A percentile compares a stretch with the other conserved stretches of the same genome.
Evolutionary conservation across 2,888 invertebrate species (phyloP).

Genomic region (Drosophila fulvimacula): DNA sequence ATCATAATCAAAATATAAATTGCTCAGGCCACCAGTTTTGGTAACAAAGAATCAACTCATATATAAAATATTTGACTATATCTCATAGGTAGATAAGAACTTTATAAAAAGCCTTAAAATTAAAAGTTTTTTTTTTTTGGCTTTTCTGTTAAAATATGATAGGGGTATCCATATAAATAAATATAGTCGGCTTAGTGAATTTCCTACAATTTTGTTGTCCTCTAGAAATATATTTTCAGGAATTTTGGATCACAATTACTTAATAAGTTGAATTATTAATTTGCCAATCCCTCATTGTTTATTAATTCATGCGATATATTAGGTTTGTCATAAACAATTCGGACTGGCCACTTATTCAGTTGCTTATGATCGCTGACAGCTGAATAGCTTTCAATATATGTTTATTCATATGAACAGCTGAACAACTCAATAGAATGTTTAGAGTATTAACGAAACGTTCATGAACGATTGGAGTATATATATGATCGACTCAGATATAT

Average conservation of each 20-base stretch:
- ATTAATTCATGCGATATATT: neutral
- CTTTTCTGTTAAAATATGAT: too few species aligned
- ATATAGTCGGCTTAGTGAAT: too few species aligned
- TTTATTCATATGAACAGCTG: neutral
- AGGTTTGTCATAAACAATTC: neutral
- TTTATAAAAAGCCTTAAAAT: too few species aligned
- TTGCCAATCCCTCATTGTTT: neutral
- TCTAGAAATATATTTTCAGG: too few species aligned
- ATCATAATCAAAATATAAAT: neutral
- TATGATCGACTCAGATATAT: neutral
- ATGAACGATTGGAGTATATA: neutral
- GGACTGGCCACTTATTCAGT: neutral
- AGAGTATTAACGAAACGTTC: neutral
- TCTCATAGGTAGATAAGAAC: too few species aligned
- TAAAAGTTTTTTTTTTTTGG: too few species aligned
- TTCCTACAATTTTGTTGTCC: too few species aligned
- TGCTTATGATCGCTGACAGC: neutral
- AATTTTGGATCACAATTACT: neutral
- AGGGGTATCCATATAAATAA: too few species aligned
- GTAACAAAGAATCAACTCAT: neutral
- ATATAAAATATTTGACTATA: too few species aligned
- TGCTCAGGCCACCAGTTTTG: neutral
- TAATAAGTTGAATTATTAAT: neutral
- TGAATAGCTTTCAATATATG: constrained; percentile 2
- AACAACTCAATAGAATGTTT: neutral